phyloP scores from a whole-genome alignment of 2,113 vertebrate genomes.

The Butastur rufipennis region DNA sequence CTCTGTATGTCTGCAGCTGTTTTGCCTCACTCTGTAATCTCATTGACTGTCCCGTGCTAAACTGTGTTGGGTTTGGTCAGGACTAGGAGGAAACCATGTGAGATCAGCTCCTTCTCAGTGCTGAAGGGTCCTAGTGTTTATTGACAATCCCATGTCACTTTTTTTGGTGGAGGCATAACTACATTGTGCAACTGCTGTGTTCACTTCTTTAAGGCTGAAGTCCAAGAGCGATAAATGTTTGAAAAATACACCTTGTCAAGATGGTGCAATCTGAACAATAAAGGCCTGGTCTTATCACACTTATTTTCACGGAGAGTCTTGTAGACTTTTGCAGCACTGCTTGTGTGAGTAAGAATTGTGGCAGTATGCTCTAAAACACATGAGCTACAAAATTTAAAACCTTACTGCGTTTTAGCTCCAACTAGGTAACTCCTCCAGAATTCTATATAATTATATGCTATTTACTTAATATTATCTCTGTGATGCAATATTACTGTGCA shows the following conservation, averaged over 20 bases:
- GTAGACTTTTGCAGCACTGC: background rate
- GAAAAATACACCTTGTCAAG: background rate
- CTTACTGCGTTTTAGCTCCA: background rate
- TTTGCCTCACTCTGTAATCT: background rate
- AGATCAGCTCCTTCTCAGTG: background rate
- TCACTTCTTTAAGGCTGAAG: background rate
- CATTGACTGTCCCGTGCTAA: background rate
- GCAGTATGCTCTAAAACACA: background rate
- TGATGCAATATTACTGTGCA: background rate
- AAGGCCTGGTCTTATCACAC: background rate
- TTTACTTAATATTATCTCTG: background rate
- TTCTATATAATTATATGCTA: background rate
- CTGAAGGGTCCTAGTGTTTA: background rate
- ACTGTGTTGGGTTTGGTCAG: background rate
- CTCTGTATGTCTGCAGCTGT: background rate
- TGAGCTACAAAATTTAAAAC: background rate
- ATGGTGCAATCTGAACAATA: background rate
- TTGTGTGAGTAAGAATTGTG: background rate
- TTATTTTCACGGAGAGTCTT: background rate
- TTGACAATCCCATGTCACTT: background rate
- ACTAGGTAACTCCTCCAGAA: background rate
- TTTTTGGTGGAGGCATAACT: background rate
- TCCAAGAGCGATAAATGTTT: background rate
- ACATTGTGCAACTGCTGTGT: background rate
- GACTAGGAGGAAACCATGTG: background rate